Conservation (phyloP, 2,113 vertebrate genomes). For the Hydropotes inermis region DNA sequence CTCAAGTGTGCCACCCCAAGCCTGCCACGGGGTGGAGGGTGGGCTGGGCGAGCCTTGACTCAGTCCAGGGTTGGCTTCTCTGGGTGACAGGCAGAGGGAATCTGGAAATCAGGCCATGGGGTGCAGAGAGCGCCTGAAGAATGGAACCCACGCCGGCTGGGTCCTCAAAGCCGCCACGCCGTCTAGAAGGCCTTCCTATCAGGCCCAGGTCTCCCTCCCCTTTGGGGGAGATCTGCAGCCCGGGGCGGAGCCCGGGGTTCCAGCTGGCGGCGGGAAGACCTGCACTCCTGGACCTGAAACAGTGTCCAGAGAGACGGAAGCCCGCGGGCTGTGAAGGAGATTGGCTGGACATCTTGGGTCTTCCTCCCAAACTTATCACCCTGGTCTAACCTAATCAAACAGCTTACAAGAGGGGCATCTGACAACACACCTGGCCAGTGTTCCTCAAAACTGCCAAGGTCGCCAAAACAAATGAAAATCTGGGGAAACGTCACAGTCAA, state of each 20-base stretch:
- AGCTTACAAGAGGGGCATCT: background rate
- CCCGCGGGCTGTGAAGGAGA: background rate
- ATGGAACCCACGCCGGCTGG: background rate
- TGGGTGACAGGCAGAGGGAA: background rate
- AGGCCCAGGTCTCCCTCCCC: background rate
- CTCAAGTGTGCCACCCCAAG: background rate
- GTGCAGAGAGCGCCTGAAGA: background rate
- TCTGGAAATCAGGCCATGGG: background rate
- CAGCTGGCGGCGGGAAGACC: background rate
- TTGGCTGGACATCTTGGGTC: background rate
- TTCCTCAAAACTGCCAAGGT: background rate
- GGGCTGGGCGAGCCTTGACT: background rate
- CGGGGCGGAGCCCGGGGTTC: background rate
- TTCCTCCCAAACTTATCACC: background rate
- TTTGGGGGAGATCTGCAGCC: accelerated
- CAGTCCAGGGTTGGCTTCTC: accelerated
- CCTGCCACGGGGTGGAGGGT: background rate
- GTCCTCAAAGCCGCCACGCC: background rate
- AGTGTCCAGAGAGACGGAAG: background rate
- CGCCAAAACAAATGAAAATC: background rate
- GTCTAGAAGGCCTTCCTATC: background rate
- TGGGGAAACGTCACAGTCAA: background rate
- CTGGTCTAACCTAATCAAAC: background rate
- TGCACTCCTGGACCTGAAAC: no score
- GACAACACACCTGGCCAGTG: background rate